Evolutionary conservation across 2,113 vertebrate genomes (phyloP).

Genomic region (Emydocephalus ijimae): DNA sequence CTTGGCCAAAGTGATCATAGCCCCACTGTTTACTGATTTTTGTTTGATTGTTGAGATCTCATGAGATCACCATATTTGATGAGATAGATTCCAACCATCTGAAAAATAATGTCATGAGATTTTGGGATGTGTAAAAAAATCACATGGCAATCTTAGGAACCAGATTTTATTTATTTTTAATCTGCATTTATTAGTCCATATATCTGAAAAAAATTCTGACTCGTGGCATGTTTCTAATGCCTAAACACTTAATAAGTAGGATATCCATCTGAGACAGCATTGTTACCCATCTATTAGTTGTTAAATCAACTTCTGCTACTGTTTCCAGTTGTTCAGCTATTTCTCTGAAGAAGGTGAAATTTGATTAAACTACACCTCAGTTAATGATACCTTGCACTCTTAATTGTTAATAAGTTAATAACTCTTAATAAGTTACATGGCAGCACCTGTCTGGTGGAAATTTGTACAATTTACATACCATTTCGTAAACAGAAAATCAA

Average conservation of each 20-base stretch:
- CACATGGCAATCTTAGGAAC: background rate
- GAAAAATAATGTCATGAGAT: background rate
- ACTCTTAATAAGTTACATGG: constrained; percentile 31
- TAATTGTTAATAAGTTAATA: too few species aligned
- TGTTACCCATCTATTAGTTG: background rate
- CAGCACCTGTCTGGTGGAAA: constrained; percentile 24
- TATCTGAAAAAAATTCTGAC: background rate
- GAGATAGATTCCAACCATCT: background rate
- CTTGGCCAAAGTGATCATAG: background rate
- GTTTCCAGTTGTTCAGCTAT: background rate
- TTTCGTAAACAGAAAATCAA: constrained; percentile 29
- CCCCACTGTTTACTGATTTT: background rate
- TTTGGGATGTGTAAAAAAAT: background rate
- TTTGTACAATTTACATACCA: constrained; percentile 10
- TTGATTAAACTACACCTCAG: constrained; percentile 12
- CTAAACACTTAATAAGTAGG: background rate
- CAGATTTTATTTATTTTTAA: background rate
- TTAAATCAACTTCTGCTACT: background rate
- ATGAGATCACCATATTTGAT: background rate
- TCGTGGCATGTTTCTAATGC: background rate
- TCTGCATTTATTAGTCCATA: background rate
- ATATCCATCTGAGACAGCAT: background rate
- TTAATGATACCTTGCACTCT: constrained; percentile 13
- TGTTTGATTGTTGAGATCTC: background rate
- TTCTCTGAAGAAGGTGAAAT: constrained; percentile 12